These are phyloP conservation scores for Leucophenga varia DNA, from an alignment of 1,140 invertebrate genomes.

Conservation along the genomic window DNA sequence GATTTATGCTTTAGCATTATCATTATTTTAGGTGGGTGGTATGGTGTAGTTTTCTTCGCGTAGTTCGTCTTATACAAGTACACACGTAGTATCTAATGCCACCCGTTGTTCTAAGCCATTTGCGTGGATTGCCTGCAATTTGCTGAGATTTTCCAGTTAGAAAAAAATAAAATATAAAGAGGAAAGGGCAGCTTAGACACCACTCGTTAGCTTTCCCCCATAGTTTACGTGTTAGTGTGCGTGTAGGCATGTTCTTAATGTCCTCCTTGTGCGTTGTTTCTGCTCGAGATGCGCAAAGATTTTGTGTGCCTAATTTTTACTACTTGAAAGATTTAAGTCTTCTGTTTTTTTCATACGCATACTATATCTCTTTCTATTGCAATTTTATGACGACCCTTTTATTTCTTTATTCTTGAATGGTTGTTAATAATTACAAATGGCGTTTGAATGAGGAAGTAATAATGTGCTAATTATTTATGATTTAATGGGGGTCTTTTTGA, in stretches of 20 bases:
- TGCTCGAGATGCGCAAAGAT: too few relatives aligned
- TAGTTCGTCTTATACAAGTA: conserved; percentile 24
- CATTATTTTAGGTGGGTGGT: conserved; percentile 14
- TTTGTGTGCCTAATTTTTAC: conserved; percentile 20
- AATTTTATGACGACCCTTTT: conserved; percentile 30
- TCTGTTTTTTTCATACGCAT: conserved; percentile 28
- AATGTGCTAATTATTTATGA: conserved; percentile 47
- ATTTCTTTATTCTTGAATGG: conserved; percentile 9
- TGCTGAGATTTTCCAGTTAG: conserved; percentile 49
- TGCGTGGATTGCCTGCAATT: conserved; percentile 54
- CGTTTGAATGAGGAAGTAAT: conserved; percentile 53
- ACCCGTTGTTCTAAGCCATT: conserved; percentile 54
- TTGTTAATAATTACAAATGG: conserved; percentile 53
- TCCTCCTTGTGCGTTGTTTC: too few relatives aligned
- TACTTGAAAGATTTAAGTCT: conserved; percentile 27
- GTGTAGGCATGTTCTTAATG: neutral
- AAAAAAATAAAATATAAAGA: too few relatives aligned
- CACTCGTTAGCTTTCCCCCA: neutral
- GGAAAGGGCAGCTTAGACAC: neutral
- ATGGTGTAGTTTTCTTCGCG: conserved; percentile 4
- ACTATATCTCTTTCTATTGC: conserved; percentile 27
- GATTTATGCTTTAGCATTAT: conserved; percentile 47
- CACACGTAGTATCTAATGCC: conserved; percentile 27
- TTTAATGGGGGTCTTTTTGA: too few relatives aligned
- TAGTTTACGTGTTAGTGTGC: conserved; percentile 2